Evolutionary conservation across 1,140 invertebrate species (phyloP).

Genomic region (Dryas iulia): DNA sequence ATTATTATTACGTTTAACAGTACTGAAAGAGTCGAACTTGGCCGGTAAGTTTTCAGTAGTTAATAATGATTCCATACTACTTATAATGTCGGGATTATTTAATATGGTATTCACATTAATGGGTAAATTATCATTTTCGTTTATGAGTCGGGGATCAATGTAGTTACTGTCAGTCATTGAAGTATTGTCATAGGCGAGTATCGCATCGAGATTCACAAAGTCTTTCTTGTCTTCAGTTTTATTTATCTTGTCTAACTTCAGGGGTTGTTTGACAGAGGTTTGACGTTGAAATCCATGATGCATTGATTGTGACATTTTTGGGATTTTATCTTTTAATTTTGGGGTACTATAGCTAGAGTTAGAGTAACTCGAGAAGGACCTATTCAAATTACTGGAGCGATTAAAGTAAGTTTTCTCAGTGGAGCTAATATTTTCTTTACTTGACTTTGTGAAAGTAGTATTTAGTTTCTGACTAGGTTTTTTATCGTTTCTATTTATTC

Average conservation of each 20-base stretch:
- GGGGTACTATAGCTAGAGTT: slow-evolving; percentile 68
- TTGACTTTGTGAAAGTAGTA: slow-evolving; percentile 73
- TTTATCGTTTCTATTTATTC: slow-evolving; percentile 70
- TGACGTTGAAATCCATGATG: slow-evolving; percentile 72
- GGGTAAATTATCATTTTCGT: slow-evolving; percentile 75
- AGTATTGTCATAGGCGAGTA: slow-evolving; percentile 63
- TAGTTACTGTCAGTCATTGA: slow-evolving; percentile 75
- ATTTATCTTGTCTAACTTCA: slow-evolving; percentile 74
- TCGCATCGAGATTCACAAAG: slow-evolving; percentile 66
- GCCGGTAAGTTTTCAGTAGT: slow-evolving; percentile 72
- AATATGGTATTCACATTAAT: slow-evolving; percentile 73
- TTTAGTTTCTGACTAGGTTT: slow-evolving; percentile 70
- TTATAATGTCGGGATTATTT: slow-evolving; percentile 75
- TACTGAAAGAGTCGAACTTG: slow-evolving; percentile 71
- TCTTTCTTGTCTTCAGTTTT: slow-evolving; percentile 64
- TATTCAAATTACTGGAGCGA: slow-evolving; percentile 62
- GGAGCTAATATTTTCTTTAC: slow-evolving; percentile 71
- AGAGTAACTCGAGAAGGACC: slow-evolving; percentile 71
- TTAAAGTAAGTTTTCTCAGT: slow-evolving; percentile 62
- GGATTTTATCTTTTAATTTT: slow-evolving; percentile 74
- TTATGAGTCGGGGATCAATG: slow-evolving; percentile 72
- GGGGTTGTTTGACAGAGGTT: slow-evolving; percentile 59
- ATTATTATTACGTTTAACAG: slow-evolving; percentile 35
- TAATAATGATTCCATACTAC: slow-evolving; percentile 73
- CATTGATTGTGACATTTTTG: slow-evolving; percentile 72